A percentile compares a stretch with the other conserved stretches of the same genome.
Evolutionary conservation across 23 tunicate genomes (phyloP).

Genomic region (Aplidium turbinatum): DNA sequence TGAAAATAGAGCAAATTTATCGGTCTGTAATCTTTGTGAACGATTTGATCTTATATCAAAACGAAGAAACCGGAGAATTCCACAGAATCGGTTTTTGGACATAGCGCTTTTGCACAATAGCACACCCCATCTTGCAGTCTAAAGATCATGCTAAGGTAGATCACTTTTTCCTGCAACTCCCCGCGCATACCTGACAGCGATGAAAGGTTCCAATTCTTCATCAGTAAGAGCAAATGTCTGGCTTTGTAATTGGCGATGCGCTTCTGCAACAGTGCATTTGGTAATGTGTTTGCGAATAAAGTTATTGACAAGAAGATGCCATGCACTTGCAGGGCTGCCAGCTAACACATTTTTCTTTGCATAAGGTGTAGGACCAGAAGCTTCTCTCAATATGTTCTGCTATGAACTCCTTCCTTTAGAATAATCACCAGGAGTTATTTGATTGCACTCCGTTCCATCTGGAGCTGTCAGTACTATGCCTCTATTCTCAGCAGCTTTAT

Average conservation of each 20-base stretch:
- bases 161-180: constrained; percentile 20
- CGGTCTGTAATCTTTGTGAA: constrained; percentile 26
- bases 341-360: constrained; percentile 34
- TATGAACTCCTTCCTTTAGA: constrained; percentile 17
- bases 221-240: constrained; percentile 33
- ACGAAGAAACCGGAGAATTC: constrained; percentile 30
- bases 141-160: constrained; percentile 33
- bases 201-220: constrained; percentile 41
- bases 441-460: constrained; percentile 37
- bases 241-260: constrained; percentile 39
- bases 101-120: constrained; percentile 35
- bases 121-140: constrained; percentile 39
- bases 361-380: constrained; percentile 38
- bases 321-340: constrained; percentile 47
- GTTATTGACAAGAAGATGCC: constrained; percentile 28
- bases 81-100: constrained; percentile 9
- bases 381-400: constrained; percentile 28
- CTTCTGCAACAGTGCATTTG: constrained; percentile 38
- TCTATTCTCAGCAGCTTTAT: constrained; percentile 18
- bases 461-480: constrained; percentile 29
- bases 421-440: constrained; percentile 32
- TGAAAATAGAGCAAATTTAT: constrained; percentile 18
- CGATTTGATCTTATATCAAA: constrained; percentile 28
- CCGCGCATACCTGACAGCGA: constrained; percentile 21
- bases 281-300: constrained; percentile 34